Evolutionary conservation across 2,888 invertebrate genomes (phyloP).

Genomic region (Ochropleura leucogaster): DNA sequence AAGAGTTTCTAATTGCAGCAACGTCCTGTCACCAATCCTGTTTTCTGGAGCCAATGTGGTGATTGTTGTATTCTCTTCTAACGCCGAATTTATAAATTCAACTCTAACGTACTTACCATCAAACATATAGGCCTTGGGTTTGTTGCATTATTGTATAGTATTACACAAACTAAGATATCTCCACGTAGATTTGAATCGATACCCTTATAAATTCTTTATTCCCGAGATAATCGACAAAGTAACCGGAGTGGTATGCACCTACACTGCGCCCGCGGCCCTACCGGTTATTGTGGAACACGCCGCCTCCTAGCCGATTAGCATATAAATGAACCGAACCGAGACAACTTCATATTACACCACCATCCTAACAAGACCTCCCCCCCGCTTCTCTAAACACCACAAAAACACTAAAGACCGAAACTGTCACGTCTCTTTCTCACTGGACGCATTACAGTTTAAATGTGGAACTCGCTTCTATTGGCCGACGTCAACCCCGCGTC

Average conservation of each 20-base stretch:
- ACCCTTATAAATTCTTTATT: constrained; percentile 56
- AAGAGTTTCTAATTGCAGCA: too few relatives aligned
- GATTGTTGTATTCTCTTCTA: too few relatives aligned
- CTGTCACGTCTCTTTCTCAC: constrained; percentile 69
- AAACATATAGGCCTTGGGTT: neutral
- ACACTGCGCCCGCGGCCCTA: constrained; percentile 71
- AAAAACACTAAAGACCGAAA: constrained; percentile 60
- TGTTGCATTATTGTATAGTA: neutral
- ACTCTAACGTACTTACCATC: too few relatives aligned
- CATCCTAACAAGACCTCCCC: constrained; percentile 72
- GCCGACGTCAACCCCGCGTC: constrained; percentile 69
- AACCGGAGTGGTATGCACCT: constrained; percentile 67
- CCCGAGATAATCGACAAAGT: constrained; percentile 65
- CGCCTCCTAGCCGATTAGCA: constrained; percentile 87
- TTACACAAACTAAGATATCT: constrained; percentile 22
- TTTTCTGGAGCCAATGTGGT: too few relatives aligned
- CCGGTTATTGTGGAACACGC: constrained; percentile 81
- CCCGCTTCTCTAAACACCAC: constrained; percentile 56
- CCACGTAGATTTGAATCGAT: constrained; percentile 49
- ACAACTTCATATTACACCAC: constrained; percentile 86
- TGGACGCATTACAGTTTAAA: constrained; percentile 78
- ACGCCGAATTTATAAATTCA: too few relatives aligned
- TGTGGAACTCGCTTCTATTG: constrained; percentile 79
- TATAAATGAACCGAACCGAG: constrained; percentile 88
- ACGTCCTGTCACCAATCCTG: too few relatives aligned